Base-by-base conservation (phyloP, 1,140 invertebrate species). In the Drosophila busckii region DNA sequence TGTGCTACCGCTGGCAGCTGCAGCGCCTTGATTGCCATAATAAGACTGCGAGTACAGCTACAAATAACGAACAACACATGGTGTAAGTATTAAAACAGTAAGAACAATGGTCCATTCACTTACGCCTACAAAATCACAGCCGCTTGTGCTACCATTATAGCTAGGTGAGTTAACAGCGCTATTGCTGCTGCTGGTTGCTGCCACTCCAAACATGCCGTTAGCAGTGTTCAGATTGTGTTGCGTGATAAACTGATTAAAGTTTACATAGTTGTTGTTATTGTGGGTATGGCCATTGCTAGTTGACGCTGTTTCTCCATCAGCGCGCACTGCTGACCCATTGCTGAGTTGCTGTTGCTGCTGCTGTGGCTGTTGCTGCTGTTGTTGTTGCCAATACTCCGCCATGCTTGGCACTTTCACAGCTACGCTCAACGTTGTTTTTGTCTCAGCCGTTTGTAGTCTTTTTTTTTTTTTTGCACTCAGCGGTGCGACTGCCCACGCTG, bases 191-290 rank as follows among this genome's bases (percentile, higher is more conserved):
- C 25, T 29, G 40, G 26, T 9, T 4, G 38, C 4, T 25, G 28
- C 13, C 1, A 82, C 35, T 10, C 76, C 69, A 16, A 80, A 75
- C 34, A 59, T 69, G 10, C 66, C 70, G 17, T 22, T 22, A 12
- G 52, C 34, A 3, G 37, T 49, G 12, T 45, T 52, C 31, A 86
- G 50, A 65, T 86, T 86, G 52, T 86, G 85, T 53, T 86, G 85
- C 32, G 78, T 70, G 10, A 86, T 85, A 53, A 86, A 86, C 60
- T 86, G 85, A 62, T 85, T 86, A 28, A 86, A 86, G 40, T 85
- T 85, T 25, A 86, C 85, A 46, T 86, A 86, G 53, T 86, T 86
- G 41, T 82, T 86, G 38, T 80, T 85, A 56, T 59, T 50, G 29
- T 48, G 45, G 34, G 26, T 41, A 25, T 23, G 9, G n/a, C 55